These are phyloP conservation scores for Leptura quadrifasciata DNA, from an alignment of 2,888 invertebrate species.

Conservation along the genomic window DNA sequence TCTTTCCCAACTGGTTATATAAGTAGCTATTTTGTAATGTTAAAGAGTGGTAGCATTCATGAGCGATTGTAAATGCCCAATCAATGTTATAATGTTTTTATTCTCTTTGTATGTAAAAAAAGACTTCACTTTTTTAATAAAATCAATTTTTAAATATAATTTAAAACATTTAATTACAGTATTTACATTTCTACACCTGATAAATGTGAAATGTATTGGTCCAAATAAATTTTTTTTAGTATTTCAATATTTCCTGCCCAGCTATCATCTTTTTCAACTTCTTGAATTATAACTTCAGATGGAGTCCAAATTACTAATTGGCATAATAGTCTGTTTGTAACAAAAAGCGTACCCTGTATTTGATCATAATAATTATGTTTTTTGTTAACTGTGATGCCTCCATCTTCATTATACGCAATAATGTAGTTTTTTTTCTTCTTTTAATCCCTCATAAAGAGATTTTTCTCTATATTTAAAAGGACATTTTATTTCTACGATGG, in stretches of 20 bases:
- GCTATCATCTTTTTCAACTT: too few species aligned
- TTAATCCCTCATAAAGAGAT: not conserved
- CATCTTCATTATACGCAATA: not conserved
- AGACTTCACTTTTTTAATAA: too few species aligned
- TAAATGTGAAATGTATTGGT: not conserved
- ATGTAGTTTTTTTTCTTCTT: not conserved
- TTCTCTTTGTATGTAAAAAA: too few species aligned
- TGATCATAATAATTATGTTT: too few species aligned
- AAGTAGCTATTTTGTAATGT: too few species aligned
- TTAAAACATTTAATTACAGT: too few species aligned
- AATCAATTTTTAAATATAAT: too few species aligned
- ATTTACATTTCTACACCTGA: too few species aligned
- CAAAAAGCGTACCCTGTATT: not conserved
- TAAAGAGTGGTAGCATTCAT: too few species aligned
- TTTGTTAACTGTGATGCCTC: not conserved
- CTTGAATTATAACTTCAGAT: not conserved
- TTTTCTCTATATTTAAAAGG: conserved; percentile 10
- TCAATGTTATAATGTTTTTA: too few species aligned
- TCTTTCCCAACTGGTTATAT: too few species aligned
- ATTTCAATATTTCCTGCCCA: not conserved
- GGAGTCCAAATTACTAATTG: not conserved
- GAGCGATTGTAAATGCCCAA: too few species aligned
- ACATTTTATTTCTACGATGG: conserved; percentile 6
- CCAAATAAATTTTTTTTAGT: not conserved
- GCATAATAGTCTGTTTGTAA: not conserved